phyloP scores from a whole-genome alignment of 2,888 invertebrate genomes.

The Heliothis peltigera region DNA sequence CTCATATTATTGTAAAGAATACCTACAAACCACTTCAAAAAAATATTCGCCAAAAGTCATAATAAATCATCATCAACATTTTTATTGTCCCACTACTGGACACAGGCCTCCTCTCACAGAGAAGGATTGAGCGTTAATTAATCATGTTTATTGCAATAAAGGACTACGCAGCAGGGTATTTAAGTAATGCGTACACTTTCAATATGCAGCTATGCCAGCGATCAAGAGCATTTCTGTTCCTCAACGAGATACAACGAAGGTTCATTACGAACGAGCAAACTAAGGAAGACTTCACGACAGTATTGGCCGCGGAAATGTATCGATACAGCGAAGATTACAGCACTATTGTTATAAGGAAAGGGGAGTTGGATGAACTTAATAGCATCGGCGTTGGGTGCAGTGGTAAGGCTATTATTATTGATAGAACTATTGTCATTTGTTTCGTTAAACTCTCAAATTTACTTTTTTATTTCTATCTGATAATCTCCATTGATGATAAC shows the following conservation, averaged over 20 bases:
- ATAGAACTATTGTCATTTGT: background rate
- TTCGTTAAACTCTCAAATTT: background rate
- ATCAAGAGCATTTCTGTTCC: conserved; percentile 96
- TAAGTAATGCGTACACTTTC: background rate
- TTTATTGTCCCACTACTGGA: too few relatives aligned
- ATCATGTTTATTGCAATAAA: background rate
- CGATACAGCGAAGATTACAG: conserved; percentile 96
- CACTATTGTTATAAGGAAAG: conserved; percentile 94
- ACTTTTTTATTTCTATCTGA: background rate
- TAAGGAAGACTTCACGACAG: conserved; percentile 95
- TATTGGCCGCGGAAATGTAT: conserved; percentile 96
- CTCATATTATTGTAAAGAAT: too few relatives aligned
- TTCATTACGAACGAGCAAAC: conserved; percentile 92
- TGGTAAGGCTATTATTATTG: conserved; percentile 88
- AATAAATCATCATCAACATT: too few relatives aligned
- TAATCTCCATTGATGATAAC: too few relatives aligned
- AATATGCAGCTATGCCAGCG: conserved; percentile 95
- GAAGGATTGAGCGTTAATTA: background rate
- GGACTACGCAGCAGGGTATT: too few relatives aligned
- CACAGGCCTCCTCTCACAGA: too few relatives aligned
- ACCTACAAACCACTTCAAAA: too few relatives aligned
- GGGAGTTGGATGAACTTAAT: conserved; percentile 97
- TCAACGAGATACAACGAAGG: conserved; percentile 96
- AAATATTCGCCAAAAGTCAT: too few relatives aligned
- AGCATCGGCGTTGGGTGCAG: conserved; percentile 98